Evolutionary conservation across 2,797 vertebrate species (phyloP), one percentile per base, ranked within the genome.

Genomic region (Myotis daubentonii): DNA sequence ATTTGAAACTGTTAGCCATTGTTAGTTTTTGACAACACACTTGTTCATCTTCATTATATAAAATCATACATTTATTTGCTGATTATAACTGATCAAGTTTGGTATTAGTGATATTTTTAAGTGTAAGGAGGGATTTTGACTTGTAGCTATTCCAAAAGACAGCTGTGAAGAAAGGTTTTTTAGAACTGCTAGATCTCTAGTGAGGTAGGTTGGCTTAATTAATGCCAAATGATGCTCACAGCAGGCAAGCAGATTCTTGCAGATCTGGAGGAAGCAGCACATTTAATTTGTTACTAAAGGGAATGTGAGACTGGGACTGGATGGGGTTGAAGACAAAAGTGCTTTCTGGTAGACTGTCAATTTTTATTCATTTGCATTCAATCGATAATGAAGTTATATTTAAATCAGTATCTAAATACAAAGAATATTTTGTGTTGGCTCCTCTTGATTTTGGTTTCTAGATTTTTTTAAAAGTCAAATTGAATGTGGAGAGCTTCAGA

Each of bases 121-220:
- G 60, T 62, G 20, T 22, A 91, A 95, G 30, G 5, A 80, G 49
- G 0, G 68, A 38, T 93, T 94, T 75, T 92, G 60, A 95, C 47
- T 93, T 33, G 23, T 60, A 89, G 13, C 10, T 84, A 60, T 82
- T 93, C n/a, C 11, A 75, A 28, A 81, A 0, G 49, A 87, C 23
- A 91, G 47, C 16, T 93, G 12, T 78, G 68, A 89, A 72, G 53
- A 62, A 62, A 75, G n/a, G 33, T 38, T 82, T 91, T 75, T 89
- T 68, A 62, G 36, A 79, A 75, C 11, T 81, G 28, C 65, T 87
- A 30, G 38, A 51, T 70, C 36, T 95, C 87, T 96, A 74, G 30
- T 71, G 87, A 91, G 15, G 51, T 38, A 75, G 84, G 66, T 87
- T 87, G 60, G 30, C 23, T 94, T 96, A 96, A 95, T 95, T 96